Conservation (phyloP, 1,140 invertebrate species). For the Halotydeus destructor region DNA sequence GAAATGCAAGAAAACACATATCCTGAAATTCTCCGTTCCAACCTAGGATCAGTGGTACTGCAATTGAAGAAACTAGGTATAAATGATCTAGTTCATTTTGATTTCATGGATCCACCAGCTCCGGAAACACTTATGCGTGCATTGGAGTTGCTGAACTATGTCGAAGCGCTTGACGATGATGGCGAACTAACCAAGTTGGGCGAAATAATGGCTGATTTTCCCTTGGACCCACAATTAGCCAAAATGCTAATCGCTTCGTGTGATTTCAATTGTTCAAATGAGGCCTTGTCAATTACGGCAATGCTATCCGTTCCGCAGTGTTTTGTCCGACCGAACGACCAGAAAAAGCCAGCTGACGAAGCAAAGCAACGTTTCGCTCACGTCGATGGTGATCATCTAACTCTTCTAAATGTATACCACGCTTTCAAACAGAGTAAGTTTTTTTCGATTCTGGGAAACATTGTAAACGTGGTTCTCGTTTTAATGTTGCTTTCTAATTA, state of each 20-base stretch:
- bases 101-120: conserved; percentile 99
- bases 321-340: conserved; percentile 95
- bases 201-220: conserved; percentile 99
- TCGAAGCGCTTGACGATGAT: conserved; percentile 89
- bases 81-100: conserved; percentile 97
- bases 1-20: conserved; percentile 99
- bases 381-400: conserved; percentile 95
- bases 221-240: conserved; percentile 91
- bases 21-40: conserved; percentile 91
- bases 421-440: conserved; percentile 98
- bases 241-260: conserved; percentile 93
- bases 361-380: conserved; percentile 98
- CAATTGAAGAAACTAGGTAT: conserved; percentile 98
- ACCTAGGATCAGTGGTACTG: conserved; percentile 87
- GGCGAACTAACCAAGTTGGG: conserved; percentile 80
- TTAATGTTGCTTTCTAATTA: conserved; percentile 3
- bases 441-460: conserved; percentile 1
- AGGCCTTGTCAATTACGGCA: conserved; percentile 93
- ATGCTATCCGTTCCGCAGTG: conserved; percentile 98
- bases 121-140: conserved; percentile 99
- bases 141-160: conserved; percentile 87
- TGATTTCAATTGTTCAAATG: conserved; percentile 96
- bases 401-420: conserved; percentile 84
- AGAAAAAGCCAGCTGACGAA: conserved; percentile 96
- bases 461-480: conserved; percentile 11